phyloP scores from a whole-genome alignment of 2,797 vertebrate species.

The Platalea minor region DNA sequence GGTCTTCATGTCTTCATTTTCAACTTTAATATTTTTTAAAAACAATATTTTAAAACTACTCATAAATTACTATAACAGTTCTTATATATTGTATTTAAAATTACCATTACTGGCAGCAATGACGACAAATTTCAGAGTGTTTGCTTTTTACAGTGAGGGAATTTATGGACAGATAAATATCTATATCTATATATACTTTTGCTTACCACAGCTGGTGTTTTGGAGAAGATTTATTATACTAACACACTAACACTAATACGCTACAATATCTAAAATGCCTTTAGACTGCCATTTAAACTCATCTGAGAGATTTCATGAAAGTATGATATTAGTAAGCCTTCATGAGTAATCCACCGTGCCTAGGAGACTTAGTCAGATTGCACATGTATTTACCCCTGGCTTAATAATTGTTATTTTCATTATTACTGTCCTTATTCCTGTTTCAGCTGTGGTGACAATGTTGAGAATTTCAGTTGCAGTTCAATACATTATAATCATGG shows the following conservation, averaged over 20 bases:
- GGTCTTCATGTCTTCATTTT: background rate
- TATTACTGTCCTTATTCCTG: conserved; percentile 41
- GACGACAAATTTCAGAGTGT: background rate
- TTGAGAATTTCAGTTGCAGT: conserved; percentile 28
- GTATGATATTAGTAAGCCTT: conserved; percentile 63
- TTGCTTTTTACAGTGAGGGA: background rate
- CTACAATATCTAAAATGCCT: conserved; percentile 48
- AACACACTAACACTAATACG: conserved; percentile 50
- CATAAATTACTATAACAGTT: background rate
- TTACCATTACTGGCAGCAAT: background rate
- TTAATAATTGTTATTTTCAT: conserved; percentile 51
- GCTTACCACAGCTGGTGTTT: conserved; percentile 55
- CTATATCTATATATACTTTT: background rate
- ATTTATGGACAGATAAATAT: conserved; percentile 1
- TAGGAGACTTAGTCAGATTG: conserved; percentile 60
- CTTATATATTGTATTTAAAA: background rate
- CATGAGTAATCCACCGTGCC: conserved; percentile 63
- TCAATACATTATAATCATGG: background rate
- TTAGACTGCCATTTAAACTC: conserved; percentile 48
- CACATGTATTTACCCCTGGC: conserved; percentile 24
- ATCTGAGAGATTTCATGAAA: conserved; percentile 57
- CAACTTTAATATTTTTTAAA: background rate
- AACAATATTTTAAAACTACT: background rate
- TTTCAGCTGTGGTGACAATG: conserved; percentile 38
- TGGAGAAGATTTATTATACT: conserved; percentile 54